phyloP scores from a whole-genome alignment of 2,113 vertebrate species.

The Apteryx mantelli region DNA sequence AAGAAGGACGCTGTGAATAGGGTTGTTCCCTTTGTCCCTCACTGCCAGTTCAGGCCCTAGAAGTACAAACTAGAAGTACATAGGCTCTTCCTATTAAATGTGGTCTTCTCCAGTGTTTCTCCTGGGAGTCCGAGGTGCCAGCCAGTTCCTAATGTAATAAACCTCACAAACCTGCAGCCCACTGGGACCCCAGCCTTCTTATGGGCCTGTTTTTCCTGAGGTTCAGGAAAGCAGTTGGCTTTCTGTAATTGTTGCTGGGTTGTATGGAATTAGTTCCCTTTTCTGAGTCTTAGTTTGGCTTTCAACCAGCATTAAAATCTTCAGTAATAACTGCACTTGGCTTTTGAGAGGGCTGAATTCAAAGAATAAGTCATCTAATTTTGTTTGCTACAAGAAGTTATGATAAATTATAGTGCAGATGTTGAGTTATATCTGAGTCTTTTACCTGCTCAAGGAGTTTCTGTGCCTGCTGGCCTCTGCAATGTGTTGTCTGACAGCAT shows the following conservation, averaged over 20 bases:
- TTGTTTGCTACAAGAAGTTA: neutral
- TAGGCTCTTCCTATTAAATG: neutral
- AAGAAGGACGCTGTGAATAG: neutral
- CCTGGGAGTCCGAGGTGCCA: neutral
- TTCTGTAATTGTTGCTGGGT: neutral
- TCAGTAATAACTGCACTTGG: neutral
- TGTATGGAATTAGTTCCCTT: neutral
- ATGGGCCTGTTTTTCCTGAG: neutral
- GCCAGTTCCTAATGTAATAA: neutral
- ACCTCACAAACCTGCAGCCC: neutral
- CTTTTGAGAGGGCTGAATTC: neutral
- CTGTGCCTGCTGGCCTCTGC: constrained; percentile 1
- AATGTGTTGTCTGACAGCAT: neutral
- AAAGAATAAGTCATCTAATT: neutral
- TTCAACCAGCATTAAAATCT: neutral
- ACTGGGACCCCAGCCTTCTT: neutral
- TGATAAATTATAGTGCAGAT: neutral
- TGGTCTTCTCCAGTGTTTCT: neutral
- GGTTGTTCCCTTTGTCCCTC: neutral
- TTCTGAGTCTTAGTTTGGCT: neutral
- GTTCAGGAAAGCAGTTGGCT: neutral
- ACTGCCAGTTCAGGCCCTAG: neutral
- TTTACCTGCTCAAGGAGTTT: neutral
- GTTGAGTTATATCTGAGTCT: neutral
- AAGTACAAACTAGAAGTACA: neutral